Conservation (phyloP, 2,113 vertebrate genomes). For the Arizona elegans region DNA sequence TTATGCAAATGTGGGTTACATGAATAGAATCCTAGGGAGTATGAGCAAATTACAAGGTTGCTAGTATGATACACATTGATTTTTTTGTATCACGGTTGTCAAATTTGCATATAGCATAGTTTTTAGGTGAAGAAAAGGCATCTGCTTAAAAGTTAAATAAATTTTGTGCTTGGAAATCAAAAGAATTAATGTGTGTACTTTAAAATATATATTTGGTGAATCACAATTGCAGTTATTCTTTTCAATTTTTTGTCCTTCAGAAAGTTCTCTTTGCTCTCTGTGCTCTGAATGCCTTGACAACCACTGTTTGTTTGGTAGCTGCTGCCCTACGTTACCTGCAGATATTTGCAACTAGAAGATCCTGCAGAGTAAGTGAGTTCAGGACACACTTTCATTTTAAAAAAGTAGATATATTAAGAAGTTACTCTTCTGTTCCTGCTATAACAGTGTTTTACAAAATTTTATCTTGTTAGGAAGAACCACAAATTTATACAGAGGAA, state of each 20-base stretch:
- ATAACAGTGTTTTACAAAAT: neutral
- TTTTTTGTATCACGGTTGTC: neutral
- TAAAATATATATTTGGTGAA: neutral
- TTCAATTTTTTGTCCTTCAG: conserved; percentile 59
- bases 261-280: conserved; percentile 84
- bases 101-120: neutral
- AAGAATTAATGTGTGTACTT: neutral
- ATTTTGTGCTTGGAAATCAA: neutral
- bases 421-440: neutral
- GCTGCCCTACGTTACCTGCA: conserved; percentile 77
- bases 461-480: conserved; percentile 69
- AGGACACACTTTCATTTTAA: neutral
- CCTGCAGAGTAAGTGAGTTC: conserved; percentile 72
- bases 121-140: neutral
- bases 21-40: neutral
- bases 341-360: conserved; percentile 72
- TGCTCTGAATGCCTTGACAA: conserved; percentile 79
- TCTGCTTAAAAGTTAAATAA: neutral
- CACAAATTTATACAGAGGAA: conserved; percentile 70
- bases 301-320: conserved; percentile 77
- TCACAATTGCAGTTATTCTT: conserved; percentile 7
- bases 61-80: neutral
- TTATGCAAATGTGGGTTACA: neutral
- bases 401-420: neutral
- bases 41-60: neutral